These are phyloP conservation scores for Clostera curtula DNA, from an alignment of 2,888 invertebrate genomes.

Conservation along the genomic window DNA sequence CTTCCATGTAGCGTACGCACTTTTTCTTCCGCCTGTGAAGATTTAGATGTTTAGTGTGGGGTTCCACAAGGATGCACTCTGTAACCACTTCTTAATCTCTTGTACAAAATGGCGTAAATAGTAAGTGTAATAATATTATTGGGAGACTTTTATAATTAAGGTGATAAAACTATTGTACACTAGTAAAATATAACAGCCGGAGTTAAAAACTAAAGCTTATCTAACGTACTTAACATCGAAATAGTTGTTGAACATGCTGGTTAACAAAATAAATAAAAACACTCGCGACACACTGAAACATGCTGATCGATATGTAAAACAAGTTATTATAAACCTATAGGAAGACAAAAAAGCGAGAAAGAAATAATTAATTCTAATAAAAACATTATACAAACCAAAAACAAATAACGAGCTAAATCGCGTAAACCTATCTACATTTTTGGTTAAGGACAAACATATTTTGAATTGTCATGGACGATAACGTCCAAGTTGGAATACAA, in stretches of 20 bases:
- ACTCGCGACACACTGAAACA: conserved; percentile 19
- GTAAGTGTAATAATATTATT: neutral
- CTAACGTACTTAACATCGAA: conserved; percentile 29
- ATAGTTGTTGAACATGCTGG: conserved; percentile 22
- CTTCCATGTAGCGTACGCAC: conserved; percentile 96
- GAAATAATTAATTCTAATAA: no score
- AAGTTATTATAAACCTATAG: no score
- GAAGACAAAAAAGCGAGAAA: no score
- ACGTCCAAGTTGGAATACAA: no score
- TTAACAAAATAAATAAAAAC: conserved; percentile 17
- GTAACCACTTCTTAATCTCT: conserved; percentile 20
- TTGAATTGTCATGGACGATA: no score
- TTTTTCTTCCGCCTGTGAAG: conserved; percentile 94
- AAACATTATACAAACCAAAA: no score
- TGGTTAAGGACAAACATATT: no score
- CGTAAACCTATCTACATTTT: no score
- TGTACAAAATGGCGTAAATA: conserved; percentile 5
- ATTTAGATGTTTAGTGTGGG: conserved; percentile 4
- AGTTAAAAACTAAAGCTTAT: conserved; percentile 13
- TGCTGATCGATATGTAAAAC: no score
- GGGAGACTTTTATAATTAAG: neutral
- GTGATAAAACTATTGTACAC: neutral
- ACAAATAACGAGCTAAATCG: no score
- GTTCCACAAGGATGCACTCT: conserved; percentile 9
- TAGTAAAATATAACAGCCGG: conserved; percentile 6